Evolutionary conservation across 1,140 invertebrate species (phyloP).

Genomic region (Drosophila pseudoobscura): DNA sequence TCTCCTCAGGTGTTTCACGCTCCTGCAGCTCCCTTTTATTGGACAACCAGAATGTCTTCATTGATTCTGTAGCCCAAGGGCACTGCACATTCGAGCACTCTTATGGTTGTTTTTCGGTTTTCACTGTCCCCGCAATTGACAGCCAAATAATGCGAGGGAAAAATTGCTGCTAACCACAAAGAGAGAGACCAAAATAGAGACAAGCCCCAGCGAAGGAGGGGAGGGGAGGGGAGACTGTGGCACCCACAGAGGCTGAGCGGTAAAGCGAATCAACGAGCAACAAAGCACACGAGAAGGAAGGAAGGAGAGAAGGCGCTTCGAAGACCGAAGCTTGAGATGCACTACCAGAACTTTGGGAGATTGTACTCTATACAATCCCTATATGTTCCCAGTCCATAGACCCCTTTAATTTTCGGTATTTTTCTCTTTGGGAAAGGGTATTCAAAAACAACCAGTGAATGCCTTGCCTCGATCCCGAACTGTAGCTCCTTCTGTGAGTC

Average conservation of each 20-base stretch:
- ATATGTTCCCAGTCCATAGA: too few species aligned
- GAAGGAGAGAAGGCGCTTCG: not conserved
- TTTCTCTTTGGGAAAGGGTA: not conserved
- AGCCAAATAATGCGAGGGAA: conserved; percentile 49
- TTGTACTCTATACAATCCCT: too few species aligned
- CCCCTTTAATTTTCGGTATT: too few species aligned
- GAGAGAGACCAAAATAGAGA: conserved; percentile 1
- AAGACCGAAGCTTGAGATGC: too few species aligned
- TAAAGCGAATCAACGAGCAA: not conserved
- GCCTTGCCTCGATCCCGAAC: not conserved
- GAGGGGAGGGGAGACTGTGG: too few species aligned
- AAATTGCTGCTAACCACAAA: conserved; percentile 47
- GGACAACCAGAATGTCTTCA: not conserved
- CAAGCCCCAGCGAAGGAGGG: too few species aligned
- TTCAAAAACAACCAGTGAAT: conserved; percentile 10
- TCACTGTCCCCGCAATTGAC: conserved; percentile 49
- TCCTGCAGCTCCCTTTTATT: not conserved
- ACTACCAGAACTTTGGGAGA: too few species aligned
- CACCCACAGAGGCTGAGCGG: too few species aligned
- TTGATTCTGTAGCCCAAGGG: conserved; percentile 9
- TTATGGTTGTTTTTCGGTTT: conserved; percentile 20
- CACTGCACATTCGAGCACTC: conserved; percentile 5
- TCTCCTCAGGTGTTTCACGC: not conserved
- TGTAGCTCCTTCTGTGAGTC: not conserved
- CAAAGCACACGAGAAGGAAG: conserved; percentile 10